Conservation (phyloP, 2,113 vertebrate species). For the Platysteira castanea region DNA sequence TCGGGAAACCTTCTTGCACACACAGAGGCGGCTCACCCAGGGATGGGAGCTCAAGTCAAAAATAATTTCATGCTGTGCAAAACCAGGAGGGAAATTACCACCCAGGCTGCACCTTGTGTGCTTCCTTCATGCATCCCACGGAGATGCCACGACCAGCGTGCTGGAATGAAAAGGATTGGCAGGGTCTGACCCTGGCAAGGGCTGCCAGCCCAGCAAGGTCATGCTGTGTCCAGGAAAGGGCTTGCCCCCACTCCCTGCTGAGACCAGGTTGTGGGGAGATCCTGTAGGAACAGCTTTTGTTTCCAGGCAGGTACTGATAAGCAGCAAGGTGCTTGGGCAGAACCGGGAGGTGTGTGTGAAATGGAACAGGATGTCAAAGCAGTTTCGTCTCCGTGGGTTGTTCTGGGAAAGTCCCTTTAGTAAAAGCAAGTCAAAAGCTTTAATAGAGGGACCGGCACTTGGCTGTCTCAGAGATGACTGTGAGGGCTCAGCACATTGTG, state of each 20-base stretch:
- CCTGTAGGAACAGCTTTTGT: neutral
- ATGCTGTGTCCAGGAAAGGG: neutral
- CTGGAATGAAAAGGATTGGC: neutral
- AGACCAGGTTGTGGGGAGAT: neutral
- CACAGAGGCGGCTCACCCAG: rapidly evolving
- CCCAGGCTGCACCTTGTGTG: neutral
- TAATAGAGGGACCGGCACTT: neutral
- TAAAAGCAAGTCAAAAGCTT: constrained; percentile 1
- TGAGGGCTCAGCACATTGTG: neutral
- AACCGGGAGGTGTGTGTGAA: neutral
- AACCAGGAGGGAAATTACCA: neutral
- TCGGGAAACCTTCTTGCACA: neutral
- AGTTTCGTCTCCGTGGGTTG: neutral
- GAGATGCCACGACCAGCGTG: rapidly evolving
- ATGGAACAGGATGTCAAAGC: constrained; percentile 34
- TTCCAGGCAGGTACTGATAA: neutral
- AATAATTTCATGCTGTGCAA: neutral
- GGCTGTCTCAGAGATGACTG: constrained; percentile 1
- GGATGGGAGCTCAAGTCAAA: neutral
- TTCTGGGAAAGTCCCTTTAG: constrained; percentile 56
- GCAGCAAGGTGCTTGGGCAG: neutral
- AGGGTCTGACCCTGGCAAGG: neutral
- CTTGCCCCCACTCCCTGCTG: rapidly evolving
- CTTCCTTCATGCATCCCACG: rapidly evolving
- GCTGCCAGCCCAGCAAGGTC: rapidly evolving